Base-by-base conservation (phyloP, 2,888 invertebrate species). In the Silvanus unidentatus region DNA sequence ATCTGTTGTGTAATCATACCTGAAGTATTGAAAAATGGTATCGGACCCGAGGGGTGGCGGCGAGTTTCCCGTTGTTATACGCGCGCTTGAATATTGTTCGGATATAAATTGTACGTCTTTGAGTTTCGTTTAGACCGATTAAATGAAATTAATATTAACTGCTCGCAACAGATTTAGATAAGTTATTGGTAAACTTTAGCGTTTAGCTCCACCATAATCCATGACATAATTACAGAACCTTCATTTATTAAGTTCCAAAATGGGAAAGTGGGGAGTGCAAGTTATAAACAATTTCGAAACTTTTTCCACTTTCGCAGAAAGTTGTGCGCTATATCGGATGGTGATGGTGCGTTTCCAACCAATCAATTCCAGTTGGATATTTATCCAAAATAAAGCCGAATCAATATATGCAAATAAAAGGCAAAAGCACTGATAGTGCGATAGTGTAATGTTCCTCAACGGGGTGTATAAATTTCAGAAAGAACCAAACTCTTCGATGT, bases 221-320 rank as follows among this genome's bases (percentile, higher is more conserved):
- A 37, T 29, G 16, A 43, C 41, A 48, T 53, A 53, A 51, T 53
- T 49, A 42, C 46, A 28, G 43, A 39, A 38, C 32, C 40, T 45
- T 45, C 45, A 16, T 28, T 29, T 45, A 44, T 39, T 38, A 42
- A 44, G 39, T 45, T 43, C 40, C 43, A 40, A 49, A 46, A 45
- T 50, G 45, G 46, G 46, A 44, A n/a, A n/a, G n/a, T n/a, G n/a
- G n/a, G n/a, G n/a, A n/a, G n/a, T n/a, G n/a, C n/a, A n/a, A n/a
- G n/a, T n/a, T 49, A 44, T 48, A 49, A 48, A 45, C 51, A 52
- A 49, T 52, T 52, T 45, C 30, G 42, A 49, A 37, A 50, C 45
- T 55, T 57, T 57, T 52, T 45, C 47, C 47, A 46, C 50, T 54
- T 58, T n/a, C n/a, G n/a, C n/a, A n/a, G n/a, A n/a, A n/a, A n/a